Base-by-base conservation (phyloP, 2,797 vertebrate species). In the Martes flavigula region DNA sequence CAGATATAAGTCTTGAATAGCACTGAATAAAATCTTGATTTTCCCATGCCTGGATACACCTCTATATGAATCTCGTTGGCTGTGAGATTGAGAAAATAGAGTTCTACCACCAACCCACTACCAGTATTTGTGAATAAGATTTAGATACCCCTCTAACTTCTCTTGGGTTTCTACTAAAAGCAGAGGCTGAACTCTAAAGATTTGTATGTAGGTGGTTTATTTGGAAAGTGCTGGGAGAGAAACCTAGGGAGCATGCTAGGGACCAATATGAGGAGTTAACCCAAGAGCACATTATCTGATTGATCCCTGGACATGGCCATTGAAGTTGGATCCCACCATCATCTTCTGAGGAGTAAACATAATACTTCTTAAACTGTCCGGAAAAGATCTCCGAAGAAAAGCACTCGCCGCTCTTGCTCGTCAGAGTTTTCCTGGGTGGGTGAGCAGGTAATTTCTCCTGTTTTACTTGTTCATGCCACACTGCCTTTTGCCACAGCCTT, bases 401-500 rank as follows among this genome's bases (percentile, higher is more conserved):
- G 2, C 4, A 21, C 11, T 25, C 43, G 1, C 17, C 38, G 32
- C 43, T 1, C 38, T 12, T 43, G 40, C n/a, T 77, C 93, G n/a
- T 21, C 21, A 40, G 46, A 48, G n/a, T 12, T 35, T 17, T 23
- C n/a, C 46, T 60, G 30, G 23, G 14, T 27, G 11, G 20, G 13
- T 58, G 38, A 51, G 20, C 25, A 58, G 13, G 25, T n/a, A 9
- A 30, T 9, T 0, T 13, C 8, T 85, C 2, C 0, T n/a, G n/a
- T 2, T 18, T 17, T 13, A 0, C 25, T 4, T 66, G 25, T 27
- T 4, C 10, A 18, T 1, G 3, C 2, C 38, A 32, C 0, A 0
- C 70, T 27, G 10, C 51, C 40, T 84, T 23, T n/a, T 5, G n/a
- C 0, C 38, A 62, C 4, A 23, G 46, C 38, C 40, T 13, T 21